Evolutionary conservation across 2,888 invertebrate genomes (phyloP), one percentile per base, ranked within the genome.

Genomic region (Sceliomorpha sp.): DNA sequence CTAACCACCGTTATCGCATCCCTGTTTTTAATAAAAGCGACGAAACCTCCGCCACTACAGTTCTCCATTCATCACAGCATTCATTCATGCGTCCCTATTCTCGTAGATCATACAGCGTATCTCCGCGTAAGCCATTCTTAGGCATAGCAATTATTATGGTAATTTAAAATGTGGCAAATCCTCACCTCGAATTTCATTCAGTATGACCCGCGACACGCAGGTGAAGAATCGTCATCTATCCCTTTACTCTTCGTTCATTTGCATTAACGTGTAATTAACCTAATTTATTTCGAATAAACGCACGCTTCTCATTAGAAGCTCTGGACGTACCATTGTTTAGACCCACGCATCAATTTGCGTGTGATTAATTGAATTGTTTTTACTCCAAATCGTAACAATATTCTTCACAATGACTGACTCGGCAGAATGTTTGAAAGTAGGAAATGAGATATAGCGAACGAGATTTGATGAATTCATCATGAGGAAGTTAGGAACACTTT

Each of bases 21-120:
- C 36, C 8, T 10, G 36, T 48, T 59, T 40, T 59, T 59, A 53
- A 40, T 59, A 48, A 32, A 15, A 53, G 50, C 67, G 60, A 50
- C 56, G 60, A 60, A 68, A 62, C 60, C 62, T 68, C 58, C 47
- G 62, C 55, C 60, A 48, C 17, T 31, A 36, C 24, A 6, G 7
- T 24, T n/a, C 7, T 50, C 26, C 37, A 62, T 69, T 69, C 68
- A 69, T 69, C 68, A 62, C 24, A 27, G 39, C 40, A 15, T 24
- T 69, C 62, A 69, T 69, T 69, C 68, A 69, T 50, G 68, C 68
- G 58, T 69, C 15, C 62, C 62, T 69, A 69, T 69, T 69, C 68
- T 58, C 68, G 50, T 47, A 31, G 53, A 51, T 50, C 62, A 62
- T 62, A 45, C 51, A 62, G 60, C 68, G 68, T 68, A 68, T 68